These are phyloP conservation scores for Saturnia pavonia DNA, from an alignment of 2,888 invertebrate species.

Conservation along the genomic window DNA sequence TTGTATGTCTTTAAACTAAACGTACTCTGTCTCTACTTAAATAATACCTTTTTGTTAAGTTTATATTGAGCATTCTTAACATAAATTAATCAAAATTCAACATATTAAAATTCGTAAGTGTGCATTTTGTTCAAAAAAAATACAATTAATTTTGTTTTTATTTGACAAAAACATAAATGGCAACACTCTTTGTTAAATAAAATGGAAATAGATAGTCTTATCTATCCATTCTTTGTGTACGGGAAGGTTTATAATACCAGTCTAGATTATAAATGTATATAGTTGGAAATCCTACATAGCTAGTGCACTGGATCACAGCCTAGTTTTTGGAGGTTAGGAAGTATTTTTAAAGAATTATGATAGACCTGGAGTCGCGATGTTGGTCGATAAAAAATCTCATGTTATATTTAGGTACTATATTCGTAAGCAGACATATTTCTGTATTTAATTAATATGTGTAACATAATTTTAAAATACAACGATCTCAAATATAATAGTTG, in stretches of 20 bases:
- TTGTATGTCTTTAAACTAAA: background rate
- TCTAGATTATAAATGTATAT: constrained; percentile 68
- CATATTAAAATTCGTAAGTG: background rate
- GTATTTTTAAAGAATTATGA: constrained; percentile 41
- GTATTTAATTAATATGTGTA: background rate
- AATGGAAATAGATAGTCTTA: background rate
- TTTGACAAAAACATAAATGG: background rate
- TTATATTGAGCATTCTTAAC: too few species aligned
- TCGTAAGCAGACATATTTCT: background rate
- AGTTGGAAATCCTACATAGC: constrained; percentile 57
- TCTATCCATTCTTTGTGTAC: constrained; percentile 24
- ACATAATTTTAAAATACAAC: background rate
- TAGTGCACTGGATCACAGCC: constrained; percentile 52
- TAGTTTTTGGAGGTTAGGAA: constrained; percentile 51
- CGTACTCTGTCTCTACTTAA: background rate
- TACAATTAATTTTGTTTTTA: background rate
- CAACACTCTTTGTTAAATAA: background rate
- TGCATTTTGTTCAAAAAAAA: too few species aligned
- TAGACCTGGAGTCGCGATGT: constrained; percentile 31
- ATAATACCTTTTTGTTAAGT: background rate
- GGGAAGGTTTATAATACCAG: constrained; percentile 57
- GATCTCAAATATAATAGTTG: background rate
- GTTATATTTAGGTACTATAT: background rate
- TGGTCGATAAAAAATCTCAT: constrained; percentile 31
- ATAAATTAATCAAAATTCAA: background rate